These are phyloP conservation scores for Heliconius cydno DNA, from an alignment of 2,888 invertebrate species.

Conservation along the genomic window DNA sequence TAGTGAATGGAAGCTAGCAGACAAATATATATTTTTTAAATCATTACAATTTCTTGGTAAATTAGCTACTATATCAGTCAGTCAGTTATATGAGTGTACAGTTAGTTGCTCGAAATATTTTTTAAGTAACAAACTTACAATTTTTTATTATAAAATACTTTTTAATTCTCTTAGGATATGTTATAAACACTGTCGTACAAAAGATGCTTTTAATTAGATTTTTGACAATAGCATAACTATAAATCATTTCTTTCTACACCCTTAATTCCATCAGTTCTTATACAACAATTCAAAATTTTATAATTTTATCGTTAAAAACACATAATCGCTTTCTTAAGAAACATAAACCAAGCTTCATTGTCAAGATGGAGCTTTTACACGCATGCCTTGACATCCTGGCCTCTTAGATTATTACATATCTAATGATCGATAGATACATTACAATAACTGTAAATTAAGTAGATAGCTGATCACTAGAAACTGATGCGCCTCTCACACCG, in stretches of 20 bases:
- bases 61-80: background rate
- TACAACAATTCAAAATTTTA: background rate
- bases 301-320: background rate
- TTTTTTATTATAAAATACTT: background rate
- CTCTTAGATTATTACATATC: slow-evolving; percentile 42
- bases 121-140: background rate
- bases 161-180: background rate
- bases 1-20: background rate
- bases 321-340: background rate
- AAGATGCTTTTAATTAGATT: background rate
- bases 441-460: slow-evolving; percentile 43
- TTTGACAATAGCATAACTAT: background rate
- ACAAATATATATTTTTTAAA: background rate
- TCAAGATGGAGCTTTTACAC: slow-evolving; percentile 22
- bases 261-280: background rate
- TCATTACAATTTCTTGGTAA: background rate
- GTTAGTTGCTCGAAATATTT: background rate
- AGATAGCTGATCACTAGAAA: slow-evolving; percentile 36
- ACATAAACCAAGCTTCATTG: background rate
- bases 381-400: slow-evolving; percentile 41
- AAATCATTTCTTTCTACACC: background rate
- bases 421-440: slow-evolving; percentile 45
- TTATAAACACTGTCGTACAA: background rate
- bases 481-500: slow-evolving; percentile 19
- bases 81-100: background rate